Percentiles rank a stretch among this genome's conserved stretches.
phyloP scores from a whole-genome alignment of 2,797 vertebrate species.

The Anguilla megastoma region DNA sequence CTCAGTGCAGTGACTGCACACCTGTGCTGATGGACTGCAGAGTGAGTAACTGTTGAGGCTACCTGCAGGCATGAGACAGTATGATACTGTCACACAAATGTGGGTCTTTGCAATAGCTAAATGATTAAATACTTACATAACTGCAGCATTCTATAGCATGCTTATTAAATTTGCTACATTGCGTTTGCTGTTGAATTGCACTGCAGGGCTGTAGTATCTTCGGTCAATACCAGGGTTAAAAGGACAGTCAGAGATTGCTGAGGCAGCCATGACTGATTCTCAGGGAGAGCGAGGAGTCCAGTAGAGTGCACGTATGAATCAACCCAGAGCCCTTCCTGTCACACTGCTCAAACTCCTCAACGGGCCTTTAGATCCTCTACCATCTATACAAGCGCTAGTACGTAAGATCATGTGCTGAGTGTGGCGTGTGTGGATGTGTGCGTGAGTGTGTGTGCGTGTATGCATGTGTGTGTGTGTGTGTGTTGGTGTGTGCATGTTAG shows the following conservation, averaged over 20 bases:
- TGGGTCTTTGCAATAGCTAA: not conserved
- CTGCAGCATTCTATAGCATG: not conserved
- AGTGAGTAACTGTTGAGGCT: not conserved
- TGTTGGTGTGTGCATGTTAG: not conserved
- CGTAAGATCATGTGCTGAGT: not conserved
- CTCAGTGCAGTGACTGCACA: not conserved
- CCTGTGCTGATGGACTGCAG: not conserved
- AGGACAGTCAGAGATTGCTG: not conserved
- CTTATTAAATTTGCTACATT: not conserved
- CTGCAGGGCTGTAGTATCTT: not conserved
- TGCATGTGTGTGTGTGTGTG: not conserved
- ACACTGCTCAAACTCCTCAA: not conserved
- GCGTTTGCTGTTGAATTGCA: not conserved
- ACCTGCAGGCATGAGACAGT: not conserved
- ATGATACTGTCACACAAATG: not conserved
- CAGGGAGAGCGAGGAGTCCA: not conserved
- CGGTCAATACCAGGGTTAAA: not conserved
- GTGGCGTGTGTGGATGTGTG: not conserved
- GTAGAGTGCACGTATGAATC: not conserved
- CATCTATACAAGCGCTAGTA: not conserved
- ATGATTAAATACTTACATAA: not conserved
- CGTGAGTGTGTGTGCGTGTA: not conserved
- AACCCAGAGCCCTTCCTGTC: not conserved
- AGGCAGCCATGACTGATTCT: conserved; percentile 7
- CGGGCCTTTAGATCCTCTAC: not conserved